Evolutionary conservation across 1,140 invertebrate species (phyloP).

Genomic region (Cotesia glomerata): DNA sequence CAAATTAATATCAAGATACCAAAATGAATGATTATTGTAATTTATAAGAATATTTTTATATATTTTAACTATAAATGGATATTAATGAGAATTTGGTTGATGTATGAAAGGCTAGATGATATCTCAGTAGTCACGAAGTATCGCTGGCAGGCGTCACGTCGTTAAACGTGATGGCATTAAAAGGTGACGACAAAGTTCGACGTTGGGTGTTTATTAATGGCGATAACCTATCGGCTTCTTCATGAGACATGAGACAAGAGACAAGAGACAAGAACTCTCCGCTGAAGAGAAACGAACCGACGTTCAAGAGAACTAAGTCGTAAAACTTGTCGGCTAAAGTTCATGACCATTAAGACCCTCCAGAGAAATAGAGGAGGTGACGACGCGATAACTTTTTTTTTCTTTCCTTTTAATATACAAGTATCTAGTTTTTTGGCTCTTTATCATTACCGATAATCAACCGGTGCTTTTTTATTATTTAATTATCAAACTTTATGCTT

Average conservation of each 20-base stretch:
- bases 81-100: too few relatives aligned
- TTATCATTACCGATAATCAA: too few relatives aligned
- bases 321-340: constrained; percentile 19
- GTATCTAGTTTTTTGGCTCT: neutral
- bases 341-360: constrained; percentile 21
- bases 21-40: too few relatives aligned
- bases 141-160: constrained; percentile 6
- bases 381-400: neutral
- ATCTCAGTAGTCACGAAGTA: constrained; percentile 19
- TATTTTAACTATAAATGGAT: too few relatives aligned
- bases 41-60: too few relatives aligned
- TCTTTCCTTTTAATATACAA: neutral
- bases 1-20: too few relatives aligned
- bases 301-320: neutral
- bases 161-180: constrained; percentile 27
- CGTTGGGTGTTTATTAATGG: constrained; percentile 29
- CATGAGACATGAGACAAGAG: neutral
- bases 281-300: too few relatives aligned
- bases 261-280: neutral
- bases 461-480: too few relatives aligned
- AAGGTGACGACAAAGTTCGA: constrained; percentile 27
- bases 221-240: constrained; percentile 25
- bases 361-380: neutral
- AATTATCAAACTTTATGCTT: too few relatives aligned
- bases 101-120: neutral